Conservation (phyloP, 92 coral and sea anemone species). For the Palythoa caribaeorum region DNA sequence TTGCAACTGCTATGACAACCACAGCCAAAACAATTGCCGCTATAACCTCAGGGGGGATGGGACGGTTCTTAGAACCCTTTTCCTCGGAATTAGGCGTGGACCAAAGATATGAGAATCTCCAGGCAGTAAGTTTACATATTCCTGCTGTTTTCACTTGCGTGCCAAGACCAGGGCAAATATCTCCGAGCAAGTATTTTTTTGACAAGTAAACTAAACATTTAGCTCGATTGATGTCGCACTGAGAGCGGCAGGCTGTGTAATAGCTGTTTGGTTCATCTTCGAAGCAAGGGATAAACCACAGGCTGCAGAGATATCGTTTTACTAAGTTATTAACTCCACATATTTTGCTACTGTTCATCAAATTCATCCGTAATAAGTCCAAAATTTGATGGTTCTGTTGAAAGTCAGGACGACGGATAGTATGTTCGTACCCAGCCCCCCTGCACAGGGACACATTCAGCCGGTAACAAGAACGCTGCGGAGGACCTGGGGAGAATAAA, state of each 20-base stretch:
- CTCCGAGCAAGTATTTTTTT: background rate
- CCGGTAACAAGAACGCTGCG: slow-evolving; percentile 61
- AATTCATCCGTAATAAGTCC: background rate
- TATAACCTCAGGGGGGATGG: slow-evolving; percentile 38
- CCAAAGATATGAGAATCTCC: slow-evolving; percentile 38
- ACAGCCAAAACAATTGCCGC: slow-evolving; percentile 26
- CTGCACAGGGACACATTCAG: slow-evolving; percentile 61
- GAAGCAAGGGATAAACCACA: slow-evolving; percentile 76
- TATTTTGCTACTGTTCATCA: background rate
- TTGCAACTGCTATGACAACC: background rate
- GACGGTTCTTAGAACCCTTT: background rate
- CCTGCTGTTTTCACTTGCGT: background rate
- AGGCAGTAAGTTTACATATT: slow-evolving; percentile 15
- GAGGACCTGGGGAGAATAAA: slow-evolving; percentile 57
- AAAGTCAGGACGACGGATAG: background rate
- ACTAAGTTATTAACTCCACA: background rate
- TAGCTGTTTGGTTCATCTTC: slow-evolving; percentile 50
- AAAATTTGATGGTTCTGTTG: background rate
- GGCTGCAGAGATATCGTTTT: slow-evolving; percentile 63
- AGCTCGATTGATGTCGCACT: slow-evolving; percentile 54
- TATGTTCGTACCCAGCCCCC: slow-evolving; percentile 68
- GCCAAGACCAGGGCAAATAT: slow-evolving; percentile 29
- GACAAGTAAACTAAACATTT: slow-evolving; percentile 39
- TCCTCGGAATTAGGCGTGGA: background rate
- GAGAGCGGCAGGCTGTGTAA: slow-evolving; percentile 72